Conservation (phyloP, 2,797 vertebrate species). For the Peromyscus aztecus region DNA sequence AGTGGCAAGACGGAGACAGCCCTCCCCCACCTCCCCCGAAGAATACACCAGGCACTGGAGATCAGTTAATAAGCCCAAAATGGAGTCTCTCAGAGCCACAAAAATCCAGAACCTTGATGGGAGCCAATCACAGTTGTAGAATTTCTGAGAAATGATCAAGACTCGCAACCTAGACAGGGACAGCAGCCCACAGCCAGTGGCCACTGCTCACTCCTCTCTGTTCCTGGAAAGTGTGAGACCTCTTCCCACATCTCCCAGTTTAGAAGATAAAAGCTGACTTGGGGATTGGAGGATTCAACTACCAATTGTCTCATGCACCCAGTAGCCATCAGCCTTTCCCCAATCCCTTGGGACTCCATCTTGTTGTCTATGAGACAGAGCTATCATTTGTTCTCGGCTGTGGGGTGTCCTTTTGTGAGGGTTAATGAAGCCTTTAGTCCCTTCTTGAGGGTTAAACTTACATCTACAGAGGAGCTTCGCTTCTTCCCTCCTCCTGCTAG, state of each 20-base stretch:
- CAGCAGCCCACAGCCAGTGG: not conserved
- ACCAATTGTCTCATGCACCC: not conserved
- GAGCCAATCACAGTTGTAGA: not conserved
- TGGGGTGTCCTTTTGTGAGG: not conserved
- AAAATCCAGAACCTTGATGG: not conserved
- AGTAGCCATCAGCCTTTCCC: not conserved
- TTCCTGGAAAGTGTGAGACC: not conserved
- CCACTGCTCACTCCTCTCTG: not conserved
- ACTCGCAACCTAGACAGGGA: not conserved
- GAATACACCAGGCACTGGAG: not conserved
- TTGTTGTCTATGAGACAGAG: not conserved
- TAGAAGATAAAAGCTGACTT: not conserved
- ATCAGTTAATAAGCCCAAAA: not conserved
- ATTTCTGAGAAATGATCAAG: not conserved
- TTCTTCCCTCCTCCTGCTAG: not conserved
- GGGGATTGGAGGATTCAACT: not conserved
- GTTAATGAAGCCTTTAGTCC: not conserved
- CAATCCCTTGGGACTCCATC: not conserved
- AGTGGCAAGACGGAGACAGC: not conserved
- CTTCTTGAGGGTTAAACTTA: not conserved
- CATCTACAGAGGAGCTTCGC: fast-evolving
- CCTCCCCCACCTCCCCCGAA: not conserved
- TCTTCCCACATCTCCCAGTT: not conserved
- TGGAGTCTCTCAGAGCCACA: not conserved
- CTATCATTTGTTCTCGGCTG: not conserved